These are phyloP conservation scores for Sardinella longiceps DNA, from an alignment of 2,797 vertebrate genomes.

Conservation along the genomic window DNA sequence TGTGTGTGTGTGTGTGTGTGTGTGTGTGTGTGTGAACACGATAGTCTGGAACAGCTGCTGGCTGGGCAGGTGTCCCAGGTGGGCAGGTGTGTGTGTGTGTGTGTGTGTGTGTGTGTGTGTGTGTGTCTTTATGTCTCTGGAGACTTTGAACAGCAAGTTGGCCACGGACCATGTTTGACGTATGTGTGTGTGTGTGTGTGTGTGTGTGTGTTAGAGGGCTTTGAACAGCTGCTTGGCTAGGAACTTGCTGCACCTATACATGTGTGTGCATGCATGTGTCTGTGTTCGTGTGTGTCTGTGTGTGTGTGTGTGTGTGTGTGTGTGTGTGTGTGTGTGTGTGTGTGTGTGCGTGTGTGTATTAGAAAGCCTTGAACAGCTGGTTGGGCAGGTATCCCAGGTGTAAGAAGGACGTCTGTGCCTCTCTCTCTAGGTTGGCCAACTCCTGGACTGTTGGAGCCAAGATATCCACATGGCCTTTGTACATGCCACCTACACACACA, in stretches of 20 bases:
- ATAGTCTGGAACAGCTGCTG: conserved; percentile 3
- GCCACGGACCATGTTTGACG: not conserved
- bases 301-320: not conserved
- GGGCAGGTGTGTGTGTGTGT: not conserved
- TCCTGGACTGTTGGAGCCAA: conserved; percentile 95
- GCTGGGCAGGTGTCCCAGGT: not conserved
- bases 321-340: not conserved
- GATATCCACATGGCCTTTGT: conserved; percentile 94
- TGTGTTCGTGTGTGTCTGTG: not conserved
- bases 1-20: not conserved
- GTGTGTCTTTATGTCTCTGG: not conserved
- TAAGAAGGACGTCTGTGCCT: conserved; percentile 96
- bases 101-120: conserved; percentile 2
- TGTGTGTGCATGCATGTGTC: too few species aligned
- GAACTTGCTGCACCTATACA: too few species aligned
- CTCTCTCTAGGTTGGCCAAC: conserved; percentile 90
- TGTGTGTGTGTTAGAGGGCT: not conserved
- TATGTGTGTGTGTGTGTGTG: not conserved
- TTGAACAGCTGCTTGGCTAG: not conserved
- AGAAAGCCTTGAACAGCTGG: conserved; percentile 84
- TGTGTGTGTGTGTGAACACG: not conserved
- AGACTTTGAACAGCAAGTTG: not conserved
- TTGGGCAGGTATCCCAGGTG: conserved; percentile 94
- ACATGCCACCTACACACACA: conserved; percentile 81
- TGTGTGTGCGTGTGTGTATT: not conserved